These are phyloP conservation scores for Cantharis lateralis DNA, from an alignment of 2,888 invertebrate genomes.

Conservation along the genomic window DNA sequence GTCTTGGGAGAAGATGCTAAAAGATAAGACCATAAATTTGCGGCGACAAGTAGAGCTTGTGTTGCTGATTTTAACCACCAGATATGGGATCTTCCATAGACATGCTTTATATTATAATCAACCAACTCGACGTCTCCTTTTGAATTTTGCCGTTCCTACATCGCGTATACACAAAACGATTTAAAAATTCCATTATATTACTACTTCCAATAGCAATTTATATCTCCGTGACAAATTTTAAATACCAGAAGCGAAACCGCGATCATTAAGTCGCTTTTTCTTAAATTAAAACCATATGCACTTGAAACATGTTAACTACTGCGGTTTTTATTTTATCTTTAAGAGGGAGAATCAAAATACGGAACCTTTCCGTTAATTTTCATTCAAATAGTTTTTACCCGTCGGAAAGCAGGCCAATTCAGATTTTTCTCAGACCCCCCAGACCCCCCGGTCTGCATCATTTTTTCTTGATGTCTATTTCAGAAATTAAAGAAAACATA, in stretches of 20 bases:
- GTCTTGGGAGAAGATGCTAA: slow-evolving; percentile 30
- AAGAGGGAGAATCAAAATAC: no score
- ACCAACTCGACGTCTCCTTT: slow-evolving; percentile 27
- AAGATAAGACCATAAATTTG: slow-evolving; percentile 47
- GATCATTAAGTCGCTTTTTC: background rate
- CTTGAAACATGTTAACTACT: background rate
- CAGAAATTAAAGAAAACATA: no score
- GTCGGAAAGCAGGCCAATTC: no score
- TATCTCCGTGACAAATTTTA: background rate
- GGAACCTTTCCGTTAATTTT: no score
- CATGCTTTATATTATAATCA: slow-evolving; percentile 48
- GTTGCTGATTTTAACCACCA: slow-evolving; percentile 49
- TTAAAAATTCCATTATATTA: background rate
- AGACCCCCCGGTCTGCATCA: no score
- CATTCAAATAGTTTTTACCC: no score
- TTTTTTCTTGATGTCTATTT: no score
- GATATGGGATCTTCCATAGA: slow-evolving; percentile 43
- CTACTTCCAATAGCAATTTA: background rate
- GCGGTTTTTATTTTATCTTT: background rate
- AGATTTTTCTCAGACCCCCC: no score
- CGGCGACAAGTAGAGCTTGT: slow-evolving; percentile 48
- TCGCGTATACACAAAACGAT: slow-evolving; percentile 6
- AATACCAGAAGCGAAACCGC: background rate
- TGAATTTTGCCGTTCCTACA: slow-evolving; percentile 18
- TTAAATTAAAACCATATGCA: background rate